Evolutionary conservation across 2,888 invertebrate genomes (phyloP), one percentile per base, ranked within the genome.

Genomic region (Ditula angustiorana): DNA sequence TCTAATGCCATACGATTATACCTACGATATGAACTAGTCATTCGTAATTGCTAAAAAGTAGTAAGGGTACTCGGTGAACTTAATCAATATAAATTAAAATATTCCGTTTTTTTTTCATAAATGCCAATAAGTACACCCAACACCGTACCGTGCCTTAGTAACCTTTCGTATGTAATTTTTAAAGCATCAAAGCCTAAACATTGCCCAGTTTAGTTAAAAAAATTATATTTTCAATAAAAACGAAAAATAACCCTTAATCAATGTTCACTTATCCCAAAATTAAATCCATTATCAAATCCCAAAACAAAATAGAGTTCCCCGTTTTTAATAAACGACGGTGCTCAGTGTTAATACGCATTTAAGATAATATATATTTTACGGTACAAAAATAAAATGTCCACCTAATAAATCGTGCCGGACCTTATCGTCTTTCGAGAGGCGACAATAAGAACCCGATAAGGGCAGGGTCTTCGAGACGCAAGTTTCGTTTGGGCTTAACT

Each of bases 351-450:
- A 91, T 91, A 89, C 82, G 88, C 88, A 87, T 92, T 92, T 91
- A 90, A 91, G 92, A 92, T 91, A 90, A 90, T 90, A 90, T 90
- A 90, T 90, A 90, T 90, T 88, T 88, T 82, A 86, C 83, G 78
- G 79, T 83, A 87, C 82, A 87, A 87, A 90, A 90, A 88, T 88
- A 90, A 64, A 90, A 88, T 90, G 89, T 86, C 88, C 88, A 87
- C 83, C 85, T 85, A 86, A 92, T 92, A 91, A 91, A 92, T 91
- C 88, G 85, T 83, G 80, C 71, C 73, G 80, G 81, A 79, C 84
- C 86, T 91, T 91, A 91, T 92, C 91, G 84, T 76, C 79, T 84
- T 85, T 83, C 80, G 83, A 85, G 85, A 82, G 81, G 78, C 80
- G 88, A 89, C 90, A 86, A 82, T 87, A 87, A 88, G 84, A 82